Percentiles rank a stretch among this genome's conserved stretches.
Conservation (phyloP, 53 echinoderm and acorn worm species). For the Glandiceps talaboti region DNA sequence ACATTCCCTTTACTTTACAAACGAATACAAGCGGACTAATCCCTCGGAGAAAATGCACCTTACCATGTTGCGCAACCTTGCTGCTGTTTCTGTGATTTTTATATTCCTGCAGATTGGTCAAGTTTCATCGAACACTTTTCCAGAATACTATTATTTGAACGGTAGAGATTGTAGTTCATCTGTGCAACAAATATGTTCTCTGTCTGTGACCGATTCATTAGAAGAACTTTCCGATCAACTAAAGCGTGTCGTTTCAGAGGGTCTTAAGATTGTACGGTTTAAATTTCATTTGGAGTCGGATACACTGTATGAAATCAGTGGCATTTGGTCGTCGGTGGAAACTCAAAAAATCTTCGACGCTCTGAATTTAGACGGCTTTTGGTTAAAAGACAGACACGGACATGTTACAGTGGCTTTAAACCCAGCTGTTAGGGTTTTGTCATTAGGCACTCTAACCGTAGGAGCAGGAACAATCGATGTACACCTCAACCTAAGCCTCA, state of each 20-base stretch:
- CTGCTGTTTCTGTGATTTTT: too few species aligned
- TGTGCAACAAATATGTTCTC: neutral
- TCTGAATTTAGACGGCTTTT: neutral
- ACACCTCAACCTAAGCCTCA: neutral
- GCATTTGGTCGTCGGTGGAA: neutral
- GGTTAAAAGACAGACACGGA: neutral
- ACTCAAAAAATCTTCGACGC: neutral
- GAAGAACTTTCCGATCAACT: neutral
- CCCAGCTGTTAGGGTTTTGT: neutral
- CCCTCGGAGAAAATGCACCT: too few species aligned
- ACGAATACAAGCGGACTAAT: too few species aligned
- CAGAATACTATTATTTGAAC: neutral
- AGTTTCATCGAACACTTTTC: neutral
- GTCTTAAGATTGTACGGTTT: neutral
- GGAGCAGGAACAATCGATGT: neutral
- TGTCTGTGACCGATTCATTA: neutral
- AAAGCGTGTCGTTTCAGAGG: neutral
- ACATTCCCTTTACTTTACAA: too few species aligned
- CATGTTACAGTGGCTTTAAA: neutral
- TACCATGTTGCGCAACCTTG: too few species aligned
- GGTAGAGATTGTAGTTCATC: neutral
- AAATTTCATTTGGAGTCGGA: neutral
- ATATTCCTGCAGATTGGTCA: neutral
- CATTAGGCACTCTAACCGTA: neutral
- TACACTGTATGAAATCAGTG: neutral